Conservation (phyloP, 2,888 invertebrate genomes). For the Cheilosia vulpina region DNA sequence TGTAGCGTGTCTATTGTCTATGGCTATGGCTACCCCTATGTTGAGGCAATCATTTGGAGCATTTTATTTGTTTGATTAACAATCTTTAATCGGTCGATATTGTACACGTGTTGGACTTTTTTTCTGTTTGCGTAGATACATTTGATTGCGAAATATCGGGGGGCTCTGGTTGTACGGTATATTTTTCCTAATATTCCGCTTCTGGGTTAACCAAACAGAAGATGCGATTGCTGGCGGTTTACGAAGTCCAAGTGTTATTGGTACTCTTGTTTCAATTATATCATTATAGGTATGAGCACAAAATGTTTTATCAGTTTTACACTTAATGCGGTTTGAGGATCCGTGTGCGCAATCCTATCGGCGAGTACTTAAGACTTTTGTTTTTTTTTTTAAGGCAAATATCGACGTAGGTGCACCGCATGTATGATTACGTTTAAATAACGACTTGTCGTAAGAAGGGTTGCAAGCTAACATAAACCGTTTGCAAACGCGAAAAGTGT, state of each 20-base stretch:
- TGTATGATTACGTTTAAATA: no score
- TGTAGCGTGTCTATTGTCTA: neutral
- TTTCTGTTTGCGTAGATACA: constrained; percentile 16
- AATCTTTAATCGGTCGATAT: constrained; percentile 66
- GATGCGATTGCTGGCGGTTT: constrained; percentile 35
- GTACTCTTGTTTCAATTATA: constrained; percentile 25
- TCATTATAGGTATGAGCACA: neutral
- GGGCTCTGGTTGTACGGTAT: constrained; percentile 15
- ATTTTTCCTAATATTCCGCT: constrained; percentile 41
- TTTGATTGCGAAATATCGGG: constrained; percentile 26
- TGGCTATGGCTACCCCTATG: no score
- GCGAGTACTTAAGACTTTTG: no score
- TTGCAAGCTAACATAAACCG: no score
- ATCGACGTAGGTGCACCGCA: no score
- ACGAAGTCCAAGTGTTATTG: constrained; percentile 19
- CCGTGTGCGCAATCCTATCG: no score
- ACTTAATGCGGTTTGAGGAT: no score
- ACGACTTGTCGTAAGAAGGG: no score
- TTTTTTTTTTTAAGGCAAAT: no score
- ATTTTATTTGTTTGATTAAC: constrained; percentile 64
- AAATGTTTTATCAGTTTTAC: no score
- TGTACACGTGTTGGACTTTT: constrained; percentile 68
- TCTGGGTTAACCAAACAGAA: constrained; percentile 52
- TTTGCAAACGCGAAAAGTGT: no score
- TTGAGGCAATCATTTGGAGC: constrained; percentile 2